Conservation (phyloP, 2,888 invertebrate species). For the Slavum lentiscoides region DNA sequence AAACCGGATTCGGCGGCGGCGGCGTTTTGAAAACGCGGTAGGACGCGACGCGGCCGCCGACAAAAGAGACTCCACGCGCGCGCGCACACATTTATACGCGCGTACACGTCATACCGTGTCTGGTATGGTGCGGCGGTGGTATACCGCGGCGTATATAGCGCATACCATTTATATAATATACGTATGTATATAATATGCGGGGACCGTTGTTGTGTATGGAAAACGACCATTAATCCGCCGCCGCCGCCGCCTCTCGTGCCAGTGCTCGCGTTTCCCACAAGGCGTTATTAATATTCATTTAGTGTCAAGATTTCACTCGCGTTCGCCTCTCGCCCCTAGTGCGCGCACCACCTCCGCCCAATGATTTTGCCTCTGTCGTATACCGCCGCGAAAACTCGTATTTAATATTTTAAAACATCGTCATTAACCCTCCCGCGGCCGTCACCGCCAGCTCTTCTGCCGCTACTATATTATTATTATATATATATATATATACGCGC, state of each 20-base stretch:
- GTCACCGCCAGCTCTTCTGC: too few relatives aligned
- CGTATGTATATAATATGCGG: background rate
- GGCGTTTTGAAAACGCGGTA: background rate
- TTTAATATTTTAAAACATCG: slow-evolving; percentile 30
- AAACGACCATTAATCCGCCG: slow-evolving; percentile 51
- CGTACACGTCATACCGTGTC: too few relatives aligned
- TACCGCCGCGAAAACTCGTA: too few relatives aligned
- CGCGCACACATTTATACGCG: slow-evolving; percentile 1
- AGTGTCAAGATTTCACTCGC: slow-evolving; percentile 51
- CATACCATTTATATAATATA: background rate
- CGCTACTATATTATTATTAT: too few relatives aligned
- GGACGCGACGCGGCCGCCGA: slow-evolving; percentile 10
- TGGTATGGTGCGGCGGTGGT: background rate
- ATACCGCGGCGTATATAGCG: background rate
- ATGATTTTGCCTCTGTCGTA: background rate
- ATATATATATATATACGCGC: too few relatives aligned
- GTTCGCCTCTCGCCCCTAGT: slow-evolving; percentile 35
- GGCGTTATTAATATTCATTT: slow-evolving; percentile 53
- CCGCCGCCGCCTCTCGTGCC: slow-evolving; percentile 21
- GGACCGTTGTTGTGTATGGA: slow-evolving; percentile 41
- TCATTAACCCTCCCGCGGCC: slow-evolving; percentile 29
- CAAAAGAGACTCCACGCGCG: slow-evolving; percentile 40
- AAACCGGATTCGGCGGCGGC: slow-evolving; percentile 47
- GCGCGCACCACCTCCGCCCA: too few relatives aligned
- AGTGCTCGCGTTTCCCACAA: slow-evolving; percentile 46